These are phyloP conservation scores for Rhea pennata DNA, from an alignment of 2,113 vertebrate genomes.

Conservation along the genomic window DNA sequence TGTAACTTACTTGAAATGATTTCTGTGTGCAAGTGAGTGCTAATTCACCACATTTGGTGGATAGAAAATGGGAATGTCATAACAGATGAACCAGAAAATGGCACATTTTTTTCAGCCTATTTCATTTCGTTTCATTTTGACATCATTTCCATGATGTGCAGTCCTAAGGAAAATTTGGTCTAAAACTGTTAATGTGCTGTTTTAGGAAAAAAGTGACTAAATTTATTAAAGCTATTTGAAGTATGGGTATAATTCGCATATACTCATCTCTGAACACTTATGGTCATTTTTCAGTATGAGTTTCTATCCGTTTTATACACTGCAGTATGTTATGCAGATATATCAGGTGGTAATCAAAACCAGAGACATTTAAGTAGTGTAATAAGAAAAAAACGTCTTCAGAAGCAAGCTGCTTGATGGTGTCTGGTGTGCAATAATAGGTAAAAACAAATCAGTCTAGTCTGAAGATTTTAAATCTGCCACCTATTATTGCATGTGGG, in stretches of 20 bases:
- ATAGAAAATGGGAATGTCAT: not conserved
- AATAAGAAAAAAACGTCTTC: not conserved
- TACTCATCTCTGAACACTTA: not conserved
- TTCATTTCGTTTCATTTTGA: slow-evolving; percentile 11
- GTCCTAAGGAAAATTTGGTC: not conserved
- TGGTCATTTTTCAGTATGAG: not conserved
- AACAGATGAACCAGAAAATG: slow-evolving; percentile 36
- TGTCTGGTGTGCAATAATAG: not conserved
- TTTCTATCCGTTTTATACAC: not conserved
- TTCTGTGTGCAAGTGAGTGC: not conserved
- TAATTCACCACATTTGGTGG: slow-evolving; percentile 6
- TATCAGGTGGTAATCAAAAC: not conserved
- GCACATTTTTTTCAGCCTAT: slow-evolving; percentile 16
- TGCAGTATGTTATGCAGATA: not conserved
- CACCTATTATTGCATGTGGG: not conserved
- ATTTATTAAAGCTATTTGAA: not conserved
- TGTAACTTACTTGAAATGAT: not conserved
- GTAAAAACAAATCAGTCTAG: not conserved
- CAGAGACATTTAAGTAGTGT: not conserved
- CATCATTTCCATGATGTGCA: not conserved
- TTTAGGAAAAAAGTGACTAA: not conserved
- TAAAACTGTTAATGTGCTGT: not conserved
- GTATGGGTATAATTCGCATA: not conserved
- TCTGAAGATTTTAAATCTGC: not conserved
- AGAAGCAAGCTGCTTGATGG: not conserved